Conservation (phyloP, 1,140 invertebrate genomes). For the Teleogryllus occipitalis region DNA sequence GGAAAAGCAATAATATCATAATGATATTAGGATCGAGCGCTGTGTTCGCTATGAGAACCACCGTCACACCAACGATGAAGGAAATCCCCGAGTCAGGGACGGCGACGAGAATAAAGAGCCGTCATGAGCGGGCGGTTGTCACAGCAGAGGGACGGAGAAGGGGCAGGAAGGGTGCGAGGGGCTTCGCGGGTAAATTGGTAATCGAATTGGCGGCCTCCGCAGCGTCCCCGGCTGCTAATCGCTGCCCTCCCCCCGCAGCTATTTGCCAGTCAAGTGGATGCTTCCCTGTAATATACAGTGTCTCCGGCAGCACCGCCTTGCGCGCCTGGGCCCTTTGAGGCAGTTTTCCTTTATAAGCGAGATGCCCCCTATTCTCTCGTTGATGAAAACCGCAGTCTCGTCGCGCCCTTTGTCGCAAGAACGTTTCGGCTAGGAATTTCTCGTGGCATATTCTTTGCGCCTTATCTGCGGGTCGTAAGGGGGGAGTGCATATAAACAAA, state of each 20-base stretch:
- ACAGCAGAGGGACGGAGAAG: no score
- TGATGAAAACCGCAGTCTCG: not conserved
- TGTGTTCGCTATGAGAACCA: no score
- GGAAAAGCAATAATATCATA: no score
- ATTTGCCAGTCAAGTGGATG: not conserved
- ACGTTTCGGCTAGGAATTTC: not conserved
- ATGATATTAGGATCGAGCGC: no score
- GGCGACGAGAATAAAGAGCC: no score
- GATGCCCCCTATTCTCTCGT: not conserved
- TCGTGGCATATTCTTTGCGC: not conserved
- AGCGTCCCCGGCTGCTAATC: not conserved
- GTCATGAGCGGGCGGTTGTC: no score
- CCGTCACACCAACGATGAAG: no score
- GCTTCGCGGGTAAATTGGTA: no score
- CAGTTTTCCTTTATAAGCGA: not conserved
- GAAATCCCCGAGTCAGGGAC: no score
- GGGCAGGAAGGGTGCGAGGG: no score
- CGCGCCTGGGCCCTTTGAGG: not conserved
- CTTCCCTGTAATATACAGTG: not conserved
- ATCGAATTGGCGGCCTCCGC: no score
- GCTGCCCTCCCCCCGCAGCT: not conserved
- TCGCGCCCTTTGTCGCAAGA: not conserved
- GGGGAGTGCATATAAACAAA: not conserved
- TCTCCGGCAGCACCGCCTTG: not conserved
- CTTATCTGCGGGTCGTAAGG: not conserved